Evolutionary conservation across 1,140 invertebrate genomes (phyloP), one percentile per base, ranked within the genome.

Genomic region (Paracyclopina nana): DNA sequence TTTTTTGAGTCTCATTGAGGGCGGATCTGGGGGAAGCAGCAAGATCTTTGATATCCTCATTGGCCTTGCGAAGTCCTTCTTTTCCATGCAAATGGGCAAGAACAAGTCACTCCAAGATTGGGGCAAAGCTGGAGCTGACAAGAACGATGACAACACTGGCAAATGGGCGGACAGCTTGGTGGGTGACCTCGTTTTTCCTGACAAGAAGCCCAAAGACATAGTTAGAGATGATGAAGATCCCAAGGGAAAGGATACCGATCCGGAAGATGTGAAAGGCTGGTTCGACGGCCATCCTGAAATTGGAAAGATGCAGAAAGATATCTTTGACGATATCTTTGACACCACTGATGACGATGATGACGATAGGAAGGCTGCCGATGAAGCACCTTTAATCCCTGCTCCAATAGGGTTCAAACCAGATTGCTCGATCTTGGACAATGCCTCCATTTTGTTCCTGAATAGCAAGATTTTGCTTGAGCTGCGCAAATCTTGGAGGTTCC

Each of bases 271-370:
- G 12, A 52, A 52, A 22, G 50, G 50, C 16, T 52, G 50, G 50
- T 52, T 52, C 20, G 50, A 38, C 14, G 20, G 27, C 4, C 50
- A 52, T 28, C 50, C 50, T 25, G 50, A 52, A 27, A 52, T 52
- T 27, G 50, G 50, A 1, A 52, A 52, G 24, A 52, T 52, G 31
- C 50, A 52, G 25, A 52, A 52, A 41, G 50, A 45, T 44, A 26
- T 52, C 9, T 52, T 52, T 52, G 50, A 52, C 18, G 50, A 52
- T 27, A 52, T 52, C 2, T 52, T 52, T 26, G 50, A 52, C 24
- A 38, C 31, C 11, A 25, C 11, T 18, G 50, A 52, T 27, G 50
- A 52, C 20, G 46, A 48, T n/a, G 46, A 48, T 20, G 46, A 48
- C 6, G 41, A 52, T 26, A 14, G 20, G 27, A 4, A 11, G 5